phyloP scores from a whole-genome alignment of 2,113 vertebrate genomes.

The Trematomus loennbergii region DNA sequence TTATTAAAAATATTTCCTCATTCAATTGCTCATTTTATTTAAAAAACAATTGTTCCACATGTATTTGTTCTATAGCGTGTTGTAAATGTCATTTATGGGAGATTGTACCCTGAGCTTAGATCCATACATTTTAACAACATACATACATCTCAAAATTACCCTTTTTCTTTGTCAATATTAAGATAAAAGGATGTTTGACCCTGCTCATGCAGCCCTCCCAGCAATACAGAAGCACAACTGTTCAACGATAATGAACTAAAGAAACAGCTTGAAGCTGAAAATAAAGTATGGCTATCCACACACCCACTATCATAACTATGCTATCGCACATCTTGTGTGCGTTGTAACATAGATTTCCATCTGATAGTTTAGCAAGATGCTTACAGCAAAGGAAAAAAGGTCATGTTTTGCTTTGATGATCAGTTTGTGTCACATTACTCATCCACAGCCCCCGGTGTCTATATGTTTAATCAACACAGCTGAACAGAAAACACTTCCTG shows the following conservation, averaged over 20 bases:
- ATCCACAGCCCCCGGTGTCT: conserved; percentile 18
- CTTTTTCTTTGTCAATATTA: background rate
- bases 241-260: conserved; percentile 5
- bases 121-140: background rate
- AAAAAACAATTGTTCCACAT: background rate
- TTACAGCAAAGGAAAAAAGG: conserved; percentile 26
- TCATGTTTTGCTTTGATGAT: conserved; percentile 35
- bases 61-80: background rate
- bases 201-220: conserved; percentile 12
- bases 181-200: background rate
- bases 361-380: conserved; percentile 22
- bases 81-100: background rate
- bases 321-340: conserved; percentile 18
- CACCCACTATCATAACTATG: conserved; percentile 20
- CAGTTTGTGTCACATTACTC: conserved; percentile 44
- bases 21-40: no score
- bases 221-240: conserved; percentile 1
- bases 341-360: background rate
- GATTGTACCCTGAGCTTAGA: background rate
- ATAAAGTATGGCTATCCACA: background rate
- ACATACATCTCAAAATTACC: background rate
- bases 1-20: background rate
- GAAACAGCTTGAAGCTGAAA: conserved; percentile 18
- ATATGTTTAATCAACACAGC: conserved; percentile 29
- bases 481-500: conserved; percentile 27